Evolutionary conservation across 2,888 invertebrate genomes (phyloP).

Genomic region (Synergus laeviventris): DNA sequence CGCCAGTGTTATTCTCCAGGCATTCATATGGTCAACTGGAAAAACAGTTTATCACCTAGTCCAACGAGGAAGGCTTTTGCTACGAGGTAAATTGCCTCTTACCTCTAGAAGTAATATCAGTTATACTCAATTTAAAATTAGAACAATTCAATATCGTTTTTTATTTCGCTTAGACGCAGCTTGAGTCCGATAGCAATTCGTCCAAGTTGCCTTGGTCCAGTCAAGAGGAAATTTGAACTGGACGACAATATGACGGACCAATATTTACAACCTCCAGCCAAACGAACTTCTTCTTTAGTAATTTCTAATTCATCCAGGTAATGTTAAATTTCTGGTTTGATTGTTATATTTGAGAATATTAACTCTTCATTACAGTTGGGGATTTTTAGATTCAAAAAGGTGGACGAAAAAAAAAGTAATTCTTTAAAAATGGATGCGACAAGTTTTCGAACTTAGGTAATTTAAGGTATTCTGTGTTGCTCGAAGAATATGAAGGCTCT

Average conservation of each 20-base stretch:
- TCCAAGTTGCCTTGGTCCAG: slow-evolving; percentile 76
- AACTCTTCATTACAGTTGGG: not conserved
- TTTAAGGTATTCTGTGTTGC: not conserved
- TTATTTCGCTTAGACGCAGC: slow-evolving; percentile 79
- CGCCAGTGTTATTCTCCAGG: slow-evolving; percentile 80
- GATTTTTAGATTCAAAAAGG: not conserved
- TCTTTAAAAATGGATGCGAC: not conserved
- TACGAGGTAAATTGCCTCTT: slow-evolving; percentile 77
- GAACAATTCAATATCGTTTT: not conserved
- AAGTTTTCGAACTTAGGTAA: not conserved
- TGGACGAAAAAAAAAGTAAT: not conserved
- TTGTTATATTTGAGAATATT: not conserved
- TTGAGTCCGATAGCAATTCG: slow-evolving; percentile 92
- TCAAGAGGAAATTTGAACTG: slow-evolving; percentile 82
- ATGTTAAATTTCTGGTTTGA: not conserved
- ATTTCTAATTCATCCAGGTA: slow-evolving; percentile 73
- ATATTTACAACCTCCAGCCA: slow-evolving; percentile 71
- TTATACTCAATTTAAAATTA: slow-evolving; percentile 28
- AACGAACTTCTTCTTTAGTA: slow-evolving; percentile 72
- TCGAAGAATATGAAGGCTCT: not conserved
- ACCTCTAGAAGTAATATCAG: not conserved
- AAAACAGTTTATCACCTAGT: slow-evolving; percentile 84
- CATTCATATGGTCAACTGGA: slow-evolving; percentile 77
- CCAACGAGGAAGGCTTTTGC: slow-evolving; percentile 90
- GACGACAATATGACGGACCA: slow-evolving; percentile 76